phyloP scores from a whole-genome alignment of 2,888 invertebrate species.

The Sesamia inferens region DNA sequence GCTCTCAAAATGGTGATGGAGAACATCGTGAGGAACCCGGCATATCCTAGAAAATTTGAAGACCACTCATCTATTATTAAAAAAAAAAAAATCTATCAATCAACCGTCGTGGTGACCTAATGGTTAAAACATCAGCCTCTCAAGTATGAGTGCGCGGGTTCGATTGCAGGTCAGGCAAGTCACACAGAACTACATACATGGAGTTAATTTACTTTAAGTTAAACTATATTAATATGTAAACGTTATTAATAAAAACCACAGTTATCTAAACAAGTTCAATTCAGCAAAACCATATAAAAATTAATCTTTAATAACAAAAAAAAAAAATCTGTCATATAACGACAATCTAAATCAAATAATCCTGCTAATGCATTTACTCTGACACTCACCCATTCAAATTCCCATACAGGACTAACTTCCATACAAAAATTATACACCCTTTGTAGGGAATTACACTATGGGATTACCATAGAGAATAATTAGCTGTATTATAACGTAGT shows the following conservation, averaged over 20 bases:
- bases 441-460: conserved; percentile 74
- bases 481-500: conserved; percentile 85
- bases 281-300: conserved; percentile 25
- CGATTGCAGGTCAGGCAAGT: too few relatives aligned
- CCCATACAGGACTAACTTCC: conserved; percentile 75
- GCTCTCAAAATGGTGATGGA: too few relatives aligned
- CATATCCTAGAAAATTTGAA: too few relatives aligned
- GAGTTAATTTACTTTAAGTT: background rate
- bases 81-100: too few relatives aligned
- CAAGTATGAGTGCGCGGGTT: too few relatives aligned
- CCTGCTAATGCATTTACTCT: conserved; percentile 78
- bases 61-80: too few relatives aligned
- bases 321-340: conserved; percentile 63
- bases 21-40: too few relatives aligned
- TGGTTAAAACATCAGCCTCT: too few relatives aligned
- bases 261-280: conserved; percentile 23
- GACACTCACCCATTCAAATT: conserved; percentile 81
- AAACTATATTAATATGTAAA: conserved; percentile 8
- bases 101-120: too few relatives aligned
- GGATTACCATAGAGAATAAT: conserved; percentile 88
- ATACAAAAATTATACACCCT: conserved; percentile 82
- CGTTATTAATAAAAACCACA: conserved; percentile 5
- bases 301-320: conserved; percentile 31
- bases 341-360: conserved; percentile 73
- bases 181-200: too few relatives aligned